A percentile compares a stretch with the other conserved stretches of the same genome.
Conservation (phyloP, 2,888 invertebrate genomes). For the Hirudinaria manillensis region DNA sequence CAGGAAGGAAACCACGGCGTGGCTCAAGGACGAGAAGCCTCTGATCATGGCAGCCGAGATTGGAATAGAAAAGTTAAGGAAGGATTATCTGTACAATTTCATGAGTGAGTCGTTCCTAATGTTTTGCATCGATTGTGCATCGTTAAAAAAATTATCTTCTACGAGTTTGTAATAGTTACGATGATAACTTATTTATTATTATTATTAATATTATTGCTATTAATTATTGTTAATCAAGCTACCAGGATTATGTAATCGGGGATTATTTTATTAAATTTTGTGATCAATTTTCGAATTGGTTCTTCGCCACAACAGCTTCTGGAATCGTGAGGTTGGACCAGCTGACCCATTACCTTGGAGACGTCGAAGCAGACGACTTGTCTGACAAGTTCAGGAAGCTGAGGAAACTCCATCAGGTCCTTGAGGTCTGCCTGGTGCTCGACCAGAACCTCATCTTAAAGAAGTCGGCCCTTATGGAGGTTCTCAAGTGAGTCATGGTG, state of each 20-base stretch:
- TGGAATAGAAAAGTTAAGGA: slow-evolving; percentile 45
- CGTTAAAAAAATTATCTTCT: no score
- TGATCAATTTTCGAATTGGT: no score
- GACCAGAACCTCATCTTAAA: neutral
- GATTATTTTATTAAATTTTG: no score
- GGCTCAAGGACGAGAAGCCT: slow-evolving; percentile 42
- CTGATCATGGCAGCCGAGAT: slow-evolving; percentile 46
- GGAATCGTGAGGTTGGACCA: neutral
- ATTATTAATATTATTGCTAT: no score
- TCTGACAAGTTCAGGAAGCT: neutral
- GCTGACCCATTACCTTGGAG: neutral
- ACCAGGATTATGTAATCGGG: no score
- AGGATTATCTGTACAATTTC: slow-evolving; percentile 45
- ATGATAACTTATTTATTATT: no score
- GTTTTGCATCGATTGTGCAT: neutral
- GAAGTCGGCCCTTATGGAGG: neutral
- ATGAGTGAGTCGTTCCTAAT: slow-evolving; percentile 33
- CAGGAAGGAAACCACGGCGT: slow-evolving; percentile 41
- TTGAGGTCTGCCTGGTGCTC: neutral
- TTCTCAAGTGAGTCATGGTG: neutral
- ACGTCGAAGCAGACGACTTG: neutral
- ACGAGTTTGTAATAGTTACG: no score
- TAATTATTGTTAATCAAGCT: no score
- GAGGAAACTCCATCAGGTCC: neutral
- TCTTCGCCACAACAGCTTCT: neutral